Conservation (phyloP, 2,888 invertebrate species). For the Spilosoma lubricipeda region DNA sequence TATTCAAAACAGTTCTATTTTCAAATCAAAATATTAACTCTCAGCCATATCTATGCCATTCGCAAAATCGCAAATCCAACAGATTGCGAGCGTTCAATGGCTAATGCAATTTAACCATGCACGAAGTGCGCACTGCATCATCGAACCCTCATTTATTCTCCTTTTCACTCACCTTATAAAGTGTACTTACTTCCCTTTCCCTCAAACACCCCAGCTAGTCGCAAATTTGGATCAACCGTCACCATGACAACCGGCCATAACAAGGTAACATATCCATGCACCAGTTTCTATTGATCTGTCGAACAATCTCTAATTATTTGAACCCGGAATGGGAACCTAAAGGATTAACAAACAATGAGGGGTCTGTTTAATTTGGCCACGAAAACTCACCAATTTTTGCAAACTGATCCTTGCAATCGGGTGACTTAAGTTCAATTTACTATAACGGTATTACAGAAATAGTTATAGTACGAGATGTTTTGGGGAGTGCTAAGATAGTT, state of each 20-base stretch:
- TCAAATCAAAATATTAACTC: neutral
- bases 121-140: constrained; percentile 71
- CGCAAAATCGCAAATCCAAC: constrained; percentile 34
- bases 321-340: constrained; percentile 34
- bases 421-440: constrained; percentile 72
- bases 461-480: constrained; percentile 40
- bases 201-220: constrained; percentile 68
- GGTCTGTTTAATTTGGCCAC: constrained; percentile 62
- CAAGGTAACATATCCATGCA: constrained; percentile 63
- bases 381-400: constrained; percentile 59
- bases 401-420: constrained; percentile 70
- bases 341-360: constrained; percentile 48
- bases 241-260: constrained; percentile 78
- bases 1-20: neutral
- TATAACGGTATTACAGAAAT: constrained; percentile 57
- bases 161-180: constrained; percentile 44
- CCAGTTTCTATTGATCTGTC: constrained; percentile 68
- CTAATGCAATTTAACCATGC: constrained; percentile 81
- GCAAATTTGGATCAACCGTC: constrained; percentile 74
- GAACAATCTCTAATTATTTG: constrained; percentile 41
- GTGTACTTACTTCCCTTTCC: constrained; percentile 51
- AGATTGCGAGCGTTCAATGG: constrained; percentile 39
- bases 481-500: constrained; percentile 34
- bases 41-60: neutral
- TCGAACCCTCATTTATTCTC: constrained; percentile 63